Conservation (phyloP, 1,140 invertebrate species). For the Agraylea sexmaculata region DNA sequence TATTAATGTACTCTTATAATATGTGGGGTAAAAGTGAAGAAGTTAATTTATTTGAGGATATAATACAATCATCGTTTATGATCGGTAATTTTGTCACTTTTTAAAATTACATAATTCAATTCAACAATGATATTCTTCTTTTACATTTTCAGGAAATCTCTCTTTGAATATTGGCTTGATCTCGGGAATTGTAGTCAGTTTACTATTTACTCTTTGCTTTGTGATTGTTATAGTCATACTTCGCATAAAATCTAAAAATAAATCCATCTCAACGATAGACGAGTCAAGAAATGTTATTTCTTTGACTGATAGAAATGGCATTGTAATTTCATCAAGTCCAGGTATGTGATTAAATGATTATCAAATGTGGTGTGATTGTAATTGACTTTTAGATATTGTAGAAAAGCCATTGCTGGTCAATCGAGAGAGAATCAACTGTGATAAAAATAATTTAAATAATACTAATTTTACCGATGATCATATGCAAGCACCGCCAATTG, state of each 20-base stretch:
- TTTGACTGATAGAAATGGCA: too few relatives aligned
- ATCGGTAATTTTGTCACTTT: conserved; percentile 10
- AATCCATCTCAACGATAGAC: conserved; percentile 3
- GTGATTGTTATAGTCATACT: conserved; percentile 17
- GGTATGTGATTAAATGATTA: conserved; percentile 4
- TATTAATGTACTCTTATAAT: conserved; percentile 17
- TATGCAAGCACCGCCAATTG: conserved; percentile 8
- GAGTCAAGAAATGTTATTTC: conserved; percentile 11
- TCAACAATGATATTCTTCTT: not conserved
- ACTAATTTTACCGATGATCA: conserved; percentile 15
- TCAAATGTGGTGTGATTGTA: too few relatives aligned
- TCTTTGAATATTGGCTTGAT: conserved; percentile 16
- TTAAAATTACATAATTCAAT: not conserved
- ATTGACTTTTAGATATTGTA: conserved; percentile 15
- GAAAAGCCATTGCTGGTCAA: conserved; percentile 18
- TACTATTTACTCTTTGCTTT: conserved; percentile 14
- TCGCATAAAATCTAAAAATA: conserved; percentile 11
- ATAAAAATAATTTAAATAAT: conserved; percentile 19
- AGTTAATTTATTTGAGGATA: conserved; percentile 14
- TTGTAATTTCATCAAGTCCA: conserved; percentile 10
- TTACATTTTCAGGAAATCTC: conserved; percentile 14
- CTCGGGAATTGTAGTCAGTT: conserved; percentile 16
- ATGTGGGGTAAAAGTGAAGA: conserved; percentile 19
- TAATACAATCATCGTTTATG: conserved; percentile 8
- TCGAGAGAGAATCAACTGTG: conserved; percentile 15